These are phyloP conservation scores for Magallana angulata DNA, from an alignment of 1,140 invertebrate genomes.

Conservation along the genomic window DNA sequence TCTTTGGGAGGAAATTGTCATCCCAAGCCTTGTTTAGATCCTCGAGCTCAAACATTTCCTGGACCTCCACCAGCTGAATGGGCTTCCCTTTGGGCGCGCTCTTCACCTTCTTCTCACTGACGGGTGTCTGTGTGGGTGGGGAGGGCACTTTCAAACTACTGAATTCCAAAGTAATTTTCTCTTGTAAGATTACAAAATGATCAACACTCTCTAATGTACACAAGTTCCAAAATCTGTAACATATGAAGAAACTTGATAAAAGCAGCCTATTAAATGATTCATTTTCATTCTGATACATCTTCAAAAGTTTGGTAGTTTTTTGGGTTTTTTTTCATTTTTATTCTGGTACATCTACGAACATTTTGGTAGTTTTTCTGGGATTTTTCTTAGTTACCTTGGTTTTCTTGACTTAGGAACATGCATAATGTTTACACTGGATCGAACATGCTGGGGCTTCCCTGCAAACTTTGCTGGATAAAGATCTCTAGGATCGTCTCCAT, in stretches of 20 bases:
- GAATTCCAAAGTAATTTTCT: not conserved
- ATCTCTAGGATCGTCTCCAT: constrained; percentile 69
- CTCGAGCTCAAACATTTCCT: constrained; percentile 74
- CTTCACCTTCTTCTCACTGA: constrained; percentile 30
- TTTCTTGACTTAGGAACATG: constrained; percentile 24
- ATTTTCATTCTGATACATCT: not conserved
- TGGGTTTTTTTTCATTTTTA: not conserved
- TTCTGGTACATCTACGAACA: not conserved
- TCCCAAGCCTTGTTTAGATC: constrained; percentile 72
- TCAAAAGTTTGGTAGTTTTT: not conserved
- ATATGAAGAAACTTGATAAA: too few species aligned
- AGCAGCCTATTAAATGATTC: not conserved
- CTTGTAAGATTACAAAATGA: too few species aligned
- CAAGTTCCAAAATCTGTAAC: too few species aligned
- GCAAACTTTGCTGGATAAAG: constrained; percentile 60
- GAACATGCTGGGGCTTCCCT: constrained; percentile 60
- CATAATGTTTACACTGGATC: constrained; percentile 1
- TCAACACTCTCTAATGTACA: too few species aligned
- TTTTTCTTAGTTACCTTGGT: constrained; percentile 13
- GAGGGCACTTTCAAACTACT: constrained; percentile 31
- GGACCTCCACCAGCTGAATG: constrained; percentile 70
- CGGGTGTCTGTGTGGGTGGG: not conserved
- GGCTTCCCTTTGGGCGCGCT: constrained; percentile 27
- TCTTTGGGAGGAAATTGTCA: constrained; percentile 71
- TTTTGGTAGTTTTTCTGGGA: not conserved